Conservation (phyloP, 1,140 invertebrate genomes). For the Drosophila tristis region DNA sequence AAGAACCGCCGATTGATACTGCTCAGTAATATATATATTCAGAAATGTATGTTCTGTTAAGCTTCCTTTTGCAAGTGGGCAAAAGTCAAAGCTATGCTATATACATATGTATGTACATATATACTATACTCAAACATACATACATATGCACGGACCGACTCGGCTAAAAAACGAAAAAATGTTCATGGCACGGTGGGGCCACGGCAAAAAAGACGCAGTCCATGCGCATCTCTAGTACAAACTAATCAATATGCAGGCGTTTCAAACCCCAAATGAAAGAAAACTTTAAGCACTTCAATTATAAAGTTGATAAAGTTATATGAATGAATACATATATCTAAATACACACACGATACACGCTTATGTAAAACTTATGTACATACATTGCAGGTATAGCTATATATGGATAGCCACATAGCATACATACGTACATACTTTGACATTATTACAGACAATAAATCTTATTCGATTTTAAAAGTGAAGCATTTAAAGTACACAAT, state of each 20-base stretch:
- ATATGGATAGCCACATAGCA: conserved; percentile 4
- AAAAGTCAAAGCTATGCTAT: neutral
- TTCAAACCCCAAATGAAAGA: neutral
- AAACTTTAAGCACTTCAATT: conserved; percentile 5
- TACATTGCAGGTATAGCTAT: neutral
- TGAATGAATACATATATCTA: conserved; percentile 21
- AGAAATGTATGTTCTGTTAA: no score
- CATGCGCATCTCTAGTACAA: neutral
- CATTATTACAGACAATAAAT: neutral
- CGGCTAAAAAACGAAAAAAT: conserved; percentile 2
- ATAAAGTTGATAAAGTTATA: conserved; percentile 6
- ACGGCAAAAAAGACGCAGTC: neutral
- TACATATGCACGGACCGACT: neutral
- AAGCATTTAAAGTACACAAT: no score
- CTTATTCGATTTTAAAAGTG: no score
- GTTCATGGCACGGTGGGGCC: neutral
- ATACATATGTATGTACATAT: neutral
- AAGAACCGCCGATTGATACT: no score
- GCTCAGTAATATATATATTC: no score
- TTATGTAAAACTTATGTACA: neutral
- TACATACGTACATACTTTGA: conserved; percentile 8
- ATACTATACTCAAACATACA: neutral
- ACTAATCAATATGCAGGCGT: conserved; percentile 1
- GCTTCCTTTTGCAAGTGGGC: no score
- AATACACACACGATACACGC: conserved; percentile 15